Conservation (phyloP, 2,888 invertebrate species). For the Spodoptera littoralis region DNA sequence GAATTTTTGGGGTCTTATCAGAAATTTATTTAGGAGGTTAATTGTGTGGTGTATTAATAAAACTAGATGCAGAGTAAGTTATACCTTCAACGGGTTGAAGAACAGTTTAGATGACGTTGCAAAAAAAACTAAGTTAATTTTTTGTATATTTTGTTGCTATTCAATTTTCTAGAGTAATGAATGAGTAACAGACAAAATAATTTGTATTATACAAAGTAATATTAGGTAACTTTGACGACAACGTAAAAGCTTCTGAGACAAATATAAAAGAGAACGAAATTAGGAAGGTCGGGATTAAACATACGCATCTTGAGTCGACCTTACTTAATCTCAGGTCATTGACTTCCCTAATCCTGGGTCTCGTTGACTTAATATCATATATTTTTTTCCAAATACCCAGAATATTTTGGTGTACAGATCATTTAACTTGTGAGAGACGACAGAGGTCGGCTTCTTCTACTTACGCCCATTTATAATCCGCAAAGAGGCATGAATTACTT, state of each 20-base stretch:
- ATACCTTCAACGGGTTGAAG: too few species aligned
- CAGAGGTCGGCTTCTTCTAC: constrained; percentile 24
- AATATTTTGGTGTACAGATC: constrained; percentile 37
- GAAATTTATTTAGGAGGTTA: too few species aligned
- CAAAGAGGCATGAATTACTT: constrained; percentile 26
- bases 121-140: too few species aligned
- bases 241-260: constrained; percentile 10
- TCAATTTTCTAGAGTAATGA: too few species aligned
- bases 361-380: constrained; percentile 47
- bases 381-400: constrained; percentile 38
- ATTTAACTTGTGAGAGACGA: constrained; percentile 49
- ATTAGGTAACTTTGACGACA: constrained; percentile 1
- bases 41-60: too few species aligned
- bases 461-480: constrained; percentile 26
- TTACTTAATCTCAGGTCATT: constrained; percentile 43
- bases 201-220: constrained; percentile 5
- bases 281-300: constrained; percentile 19
- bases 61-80: too few species aligned
- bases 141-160: too few species aligned
- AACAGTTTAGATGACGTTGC: too few species aligned
- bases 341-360: constrained; percentile 35
- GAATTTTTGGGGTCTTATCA: too few species aligned
- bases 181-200: background rate
- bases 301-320: constrained; percentile 32
- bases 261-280: constrained; percentile 37